A percentile compares a stretch with the other conserved stretches of the same genome.
Evolutionary conservation across 2,113 vertebrate species (phyloP).

Genomic region (Rhipidura dahli): DNA sequence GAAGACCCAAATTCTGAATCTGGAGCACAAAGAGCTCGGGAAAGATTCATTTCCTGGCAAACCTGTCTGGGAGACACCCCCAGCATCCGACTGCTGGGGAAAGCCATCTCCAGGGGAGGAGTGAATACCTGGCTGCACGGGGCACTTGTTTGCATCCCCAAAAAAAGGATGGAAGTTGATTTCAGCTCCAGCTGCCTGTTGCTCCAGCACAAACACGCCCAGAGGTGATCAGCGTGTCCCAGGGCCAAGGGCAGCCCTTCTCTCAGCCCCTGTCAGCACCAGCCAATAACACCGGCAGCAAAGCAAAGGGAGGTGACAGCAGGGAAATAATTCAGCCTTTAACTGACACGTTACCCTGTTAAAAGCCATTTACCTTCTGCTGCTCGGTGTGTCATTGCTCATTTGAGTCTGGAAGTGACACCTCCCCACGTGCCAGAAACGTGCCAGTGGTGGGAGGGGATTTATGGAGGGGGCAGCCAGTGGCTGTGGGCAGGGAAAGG

Average conservation of each 20-base stretch:
- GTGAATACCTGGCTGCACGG: background rate
- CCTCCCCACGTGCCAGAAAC: constrained; percentile 33
- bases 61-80: background rate
- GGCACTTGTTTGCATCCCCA: background rate
- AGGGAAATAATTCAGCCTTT: constrained; percentile 67
- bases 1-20: background rate
- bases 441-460: background rate
- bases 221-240: background rate
- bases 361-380: constrained; percentile 73
- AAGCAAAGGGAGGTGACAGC: constrained; percentile 63
- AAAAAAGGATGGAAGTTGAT: background rate
- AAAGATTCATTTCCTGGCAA: background rate
- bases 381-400: constrained; percentile 51
- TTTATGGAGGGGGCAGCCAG: background rate
- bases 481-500: background rate
- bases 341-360: constrained; percentile 67
- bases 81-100: background rate
- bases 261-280: background rate
- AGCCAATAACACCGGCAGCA: background rate
- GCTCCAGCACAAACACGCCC: background rate
- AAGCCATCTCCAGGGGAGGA: fast-evolving
- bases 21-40: background rate
- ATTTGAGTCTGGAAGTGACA: constrained; percentile 57
- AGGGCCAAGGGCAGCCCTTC: constrained; percentile 44
- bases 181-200: background rate